These are phyloP conservation scores for Tholera decimalis DNA, from an alignment of 2,888 invertebrate genomes.

Conservation along the genomic window DNA sequence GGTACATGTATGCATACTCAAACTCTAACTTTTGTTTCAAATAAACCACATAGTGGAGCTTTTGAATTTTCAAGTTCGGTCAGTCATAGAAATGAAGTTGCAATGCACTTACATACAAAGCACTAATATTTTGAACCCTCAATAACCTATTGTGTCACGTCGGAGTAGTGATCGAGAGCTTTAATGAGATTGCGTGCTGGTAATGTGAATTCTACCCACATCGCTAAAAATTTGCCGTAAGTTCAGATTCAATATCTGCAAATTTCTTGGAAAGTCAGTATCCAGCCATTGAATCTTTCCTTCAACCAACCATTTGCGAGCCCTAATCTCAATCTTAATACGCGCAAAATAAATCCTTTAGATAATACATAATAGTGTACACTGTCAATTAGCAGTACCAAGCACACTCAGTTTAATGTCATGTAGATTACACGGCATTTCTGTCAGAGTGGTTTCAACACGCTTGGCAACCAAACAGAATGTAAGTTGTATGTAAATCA, in stretches of 20 bases:
- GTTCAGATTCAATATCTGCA: background rate
- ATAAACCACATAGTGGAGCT: too few species aligned
- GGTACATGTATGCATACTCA: too few species aligned
- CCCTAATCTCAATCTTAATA: background rate
- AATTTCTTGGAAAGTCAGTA: background rate
- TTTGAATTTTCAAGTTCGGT: too few species aligned
- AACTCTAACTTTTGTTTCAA: too few species aligned
- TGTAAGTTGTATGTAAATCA: constrained; percentile 35
- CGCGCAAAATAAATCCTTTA: background rate
- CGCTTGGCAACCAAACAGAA: constrained; percentile 17
- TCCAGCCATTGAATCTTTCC: background rate
- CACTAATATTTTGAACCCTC: too few species aligned
- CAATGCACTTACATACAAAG: too few species aligned
- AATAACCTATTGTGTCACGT: too few species aligned
- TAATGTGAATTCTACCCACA: too few species aligned
- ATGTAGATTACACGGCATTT: constrained; percentile 28
- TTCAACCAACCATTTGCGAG: background rate
- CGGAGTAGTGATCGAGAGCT: too few species aligned
- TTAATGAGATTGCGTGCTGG: too few species aligned
- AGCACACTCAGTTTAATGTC: constrained; percentile 26
- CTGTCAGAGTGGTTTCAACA: constrained; percentile 31
- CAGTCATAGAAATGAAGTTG: too few species aligned
- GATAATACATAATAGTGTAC: constrained; percentile 22
- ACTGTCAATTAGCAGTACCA: constrained; percentile 33
- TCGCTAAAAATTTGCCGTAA: too few species aligned